phyloP scores from a whole-genome alignment of 2,797 vertebrate genomes.

The Gymnopithys bicolor region DNA sequence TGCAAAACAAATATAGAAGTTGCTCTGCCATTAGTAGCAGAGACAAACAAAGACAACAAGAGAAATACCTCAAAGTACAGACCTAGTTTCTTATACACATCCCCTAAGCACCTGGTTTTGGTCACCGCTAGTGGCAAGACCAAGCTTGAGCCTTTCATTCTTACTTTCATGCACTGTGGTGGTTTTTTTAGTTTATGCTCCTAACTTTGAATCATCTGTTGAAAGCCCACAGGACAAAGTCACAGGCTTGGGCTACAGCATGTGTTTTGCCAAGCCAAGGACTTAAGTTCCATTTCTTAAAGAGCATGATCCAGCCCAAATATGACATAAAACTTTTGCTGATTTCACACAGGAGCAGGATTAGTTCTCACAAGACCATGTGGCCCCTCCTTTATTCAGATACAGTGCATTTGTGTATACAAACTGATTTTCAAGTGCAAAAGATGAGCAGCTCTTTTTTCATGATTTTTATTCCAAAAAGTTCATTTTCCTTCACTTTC shows the following conservation, averaged over 20 bases:
- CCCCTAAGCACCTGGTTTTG: neutral
- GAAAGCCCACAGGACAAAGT: neutral
- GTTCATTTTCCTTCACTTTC: neutral
- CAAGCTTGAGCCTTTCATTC: rapidly evolving
- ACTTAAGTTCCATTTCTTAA: neutral
- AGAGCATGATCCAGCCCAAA: neutral
- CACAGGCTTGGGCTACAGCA: neutral
- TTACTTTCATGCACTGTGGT: rapidly evolving
- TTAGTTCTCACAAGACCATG: neutral
- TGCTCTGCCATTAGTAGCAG: neutral
- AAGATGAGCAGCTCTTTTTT: neutral
- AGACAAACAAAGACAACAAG: neutral
- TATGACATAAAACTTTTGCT: neutral
- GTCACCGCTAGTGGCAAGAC: neutral
- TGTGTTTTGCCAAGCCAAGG: neutral
- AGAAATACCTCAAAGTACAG: neutral
- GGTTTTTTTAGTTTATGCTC: neutral
- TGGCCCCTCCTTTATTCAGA: neutral
- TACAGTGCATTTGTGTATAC: neutral
- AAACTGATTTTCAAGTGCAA: neutral
- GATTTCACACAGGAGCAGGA: neutral
- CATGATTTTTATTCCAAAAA: neutral
- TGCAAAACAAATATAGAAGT: neutral
- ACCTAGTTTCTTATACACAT: neutral
- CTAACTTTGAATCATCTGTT: neutral